Evolutionary conservation across 1,140 invertebrate species (phyloP), one percentile per base, ranked within the genome.

Genomic region (Eciton burchellii): DNA sequence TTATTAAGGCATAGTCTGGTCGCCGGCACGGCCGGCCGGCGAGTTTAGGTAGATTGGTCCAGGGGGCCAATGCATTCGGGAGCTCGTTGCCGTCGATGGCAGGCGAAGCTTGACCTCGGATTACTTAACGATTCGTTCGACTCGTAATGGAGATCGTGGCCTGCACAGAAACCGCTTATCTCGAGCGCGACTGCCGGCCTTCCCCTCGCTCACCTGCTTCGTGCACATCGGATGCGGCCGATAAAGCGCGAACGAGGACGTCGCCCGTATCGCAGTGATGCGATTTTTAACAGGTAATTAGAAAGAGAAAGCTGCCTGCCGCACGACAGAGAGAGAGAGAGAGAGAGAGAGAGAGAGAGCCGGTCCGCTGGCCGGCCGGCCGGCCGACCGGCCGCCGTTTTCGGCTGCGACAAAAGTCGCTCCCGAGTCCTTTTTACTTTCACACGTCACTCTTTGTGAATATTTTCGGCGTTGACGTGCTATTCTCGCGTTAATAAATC

Each of bases 1-100:
- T 84, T 84, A 86, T 86, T 87, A 87, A 87, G 52, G 21, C 84
- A 82, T 54, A 60, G 84, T 84, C 84, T 73, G 52, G 72, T 83
- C 81, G 72, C 26, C 72, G 81, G 59, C 68, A 83, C 66, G 24
- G 29, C 24, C 66, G 24, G 29, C 24, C 62, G 82, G 65, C 65
- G 45, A 79, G 74, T 84, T 81, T 73, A 71, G 65, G 65, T 84
- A 68, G 72, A 83, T 72, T 84, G 72, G 49, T 47, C 63, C 82
- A 57, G 26, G 41, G 63, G 65, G 66, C 72, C 81, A 83, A 41
- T 86, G 84, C 73, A 68, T 83, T 84, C 59, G 66, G 45, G 57
- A 63, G 47, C 74, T 86, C 74, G 45, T 81, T 86, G 74, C 82
- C 82, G 84, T 60, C 62, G 66, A 35, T 35, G 66, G 60, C 68